Base-by-base conservation (phyloP, 2,797 vertebrate species). In the Adelosebastes latens region DNA sequence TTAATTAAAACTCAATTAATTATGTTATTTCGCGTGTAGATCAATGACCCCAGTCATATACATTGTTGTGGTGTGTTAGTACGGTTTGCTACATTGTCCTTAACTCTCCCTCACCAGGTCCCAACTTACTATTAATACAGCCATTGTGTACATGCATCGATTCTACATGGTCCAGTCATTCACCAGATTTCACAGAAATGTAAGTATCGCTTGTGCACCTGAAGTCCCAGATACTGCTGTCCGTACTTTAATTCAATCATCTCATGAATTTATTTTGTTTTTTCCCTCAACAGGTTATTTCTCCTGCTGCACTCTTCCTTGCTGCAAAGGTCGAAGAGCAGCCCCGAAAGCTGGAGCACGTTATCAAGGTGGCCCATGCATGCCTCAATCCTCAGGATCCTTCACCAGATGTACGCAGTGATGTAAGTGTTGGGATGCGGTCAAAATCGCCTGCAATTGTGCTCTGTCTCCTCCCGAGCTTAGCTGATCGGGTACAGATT, bases 131-230 rank as follows among this genome's bases (percentile, higher is more conserved):
- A 98, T 98, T 70, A 98, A 98, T 80, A 98, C 98, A 6, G 97
- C 97, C 75, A 99, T 99, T 32, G 97, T 99, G 59, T 99, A 99
- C 89, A 98, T 99, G 98, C 98, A 98, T 82, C 97, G 98, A 4
- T 99, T 98, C 93, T 99, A 98, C 87, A 99, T 99, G 98, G 96
- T 98, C 87, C 97, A 98, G 87, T 97, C 97, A 2, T 99, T 99
- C 92, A 98, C 97, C 55, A 96, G 97, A 81, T 98, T 98, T 83
- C 97, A 97, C 92, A 94, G 97, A 91, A 97, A 97, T 25, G 98
- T 98, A 92, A 97, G 98, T 97, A 56, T 46, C 16, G 1, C 3
- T 10, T 66, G 18, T 49, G 2, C 24, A 2, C 3, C 25, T 10
- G 1, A 62, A 13, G 22, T 34, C 5, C 9, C 7, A 1, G 2